Evolutionary conservation across 2,113 vertebrate species (phyloP), one percentile per base, ranked within the genome.

Genomic region (Erpornis zantholeuca): DNA sequence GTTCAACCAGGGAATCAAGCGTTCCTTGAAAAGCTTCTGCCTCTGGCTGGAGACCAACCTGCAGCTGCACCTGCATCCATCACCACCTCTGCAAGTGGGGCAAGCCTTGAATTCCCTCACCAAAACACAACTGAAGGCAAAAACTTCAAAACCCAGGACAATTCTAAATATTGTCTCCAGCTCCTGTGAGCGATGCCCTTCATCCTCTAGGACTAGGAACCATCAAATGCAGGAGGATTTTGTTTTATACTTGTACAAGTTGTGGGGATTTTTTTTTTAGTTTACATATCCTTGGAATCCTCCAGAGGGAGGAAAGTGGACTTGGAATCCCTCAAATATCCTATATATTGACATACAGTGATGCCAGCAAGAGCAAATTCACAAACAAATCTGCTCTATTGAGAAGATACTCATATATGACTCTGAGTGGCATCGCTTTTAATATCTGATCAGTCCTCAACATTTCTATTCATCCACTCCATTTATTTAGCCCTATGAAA

Each of bases 61-160:
- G 81, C 78, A 82, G 11, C 42, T 61, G 86, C 88, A 96, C 68
- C 90, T 93, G 92, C 54, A 50, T 70, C 53, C 70, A 66, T 83
- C 66, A 75, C 31, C 65, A 40, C 23, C 25, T 25, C 31, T 57
- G 44, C 3, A 3, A 53, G 29, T 0, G 45, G 87, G 72, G 19
- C 35, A 70, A 77, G 45, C 35, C 68, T 89, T 73, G 60, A 95
- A 76, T 47, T 59, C 69, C 47, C 49, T 80, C 56, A 66, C 8
- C 19, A 47, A 84, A 90, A 73, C 35, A 53, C 59, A 66, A 36
- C 7, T 28, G 31, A 53, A 64, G 59, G 22, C 18, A 88, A 53
- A 86, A 83, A 65, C 33, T 92, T 52, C 3, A 84, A 44, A 86
- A 68, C 42, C 4, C 25, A 88, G 36, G 31, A 57, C 3, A 18